phyloP scores from a whole-genome alignment of 2,888 invertebrate genomes.

The Rotaria sp. region DNA sequence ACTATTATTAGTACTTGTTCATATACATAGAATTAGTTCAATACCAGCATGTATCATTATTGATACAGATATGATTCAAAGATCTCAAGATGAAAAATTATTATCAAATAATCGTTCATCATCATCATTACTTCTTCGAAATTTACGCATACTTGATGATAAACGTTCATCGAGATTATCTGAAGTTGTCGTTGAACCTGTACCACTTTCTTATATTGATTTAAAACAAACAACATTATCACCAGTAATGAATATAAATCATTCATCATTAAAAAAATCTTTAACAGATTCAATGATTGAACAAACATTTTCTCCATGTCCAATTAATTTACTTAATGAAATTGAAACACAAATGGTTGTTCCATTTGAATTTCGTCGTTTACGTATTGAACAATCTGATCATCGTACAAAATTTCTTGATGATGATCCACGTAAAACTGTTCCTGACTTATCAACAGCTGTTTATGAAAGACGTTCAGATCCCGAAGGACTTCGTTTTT shows the following conservation, averaged over 20 bases:
- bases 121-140: not conserved
- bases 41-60: constrained; percentile 25
- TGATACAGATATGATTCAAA: not conserved
- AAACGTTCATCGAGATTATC: not conserved
- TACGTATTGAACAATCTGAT: constrained; percentile 16
- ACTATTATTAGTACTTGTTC: not conserved
- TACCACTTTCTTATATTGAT: constrained; percentile 8
- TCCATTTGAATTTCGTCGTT: constrained; percentile 30
- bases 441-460: not conserved
- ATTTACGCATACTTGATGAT: constrained; percentile 5
- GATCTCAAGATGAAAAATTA: not conserved
- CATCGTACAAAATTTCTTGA: not conserved
- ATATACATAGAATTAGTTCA: not conserved
- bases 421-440: not conserved
- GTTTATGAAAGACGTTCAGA: constrained; percentile 27
- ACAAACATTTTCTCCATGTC: not conserved
- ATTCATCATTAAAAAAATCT: not conserved
- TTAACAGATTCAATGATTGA: not conserved
- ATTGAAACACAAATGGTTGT: constrained; percentile 20
- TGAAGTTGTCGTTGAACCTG: not conserved
- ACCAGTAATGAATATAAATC: not conserved
- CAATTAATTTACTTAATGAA: not conserved
- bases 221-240: not conserved
- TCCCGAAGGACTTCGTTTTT: not conserved
- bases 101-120: not conserved